Base-by-base conservation (phyloP, 30 jellyfish, hydroid and myxozoan species). In the Sanderia malayensis region DNA sequence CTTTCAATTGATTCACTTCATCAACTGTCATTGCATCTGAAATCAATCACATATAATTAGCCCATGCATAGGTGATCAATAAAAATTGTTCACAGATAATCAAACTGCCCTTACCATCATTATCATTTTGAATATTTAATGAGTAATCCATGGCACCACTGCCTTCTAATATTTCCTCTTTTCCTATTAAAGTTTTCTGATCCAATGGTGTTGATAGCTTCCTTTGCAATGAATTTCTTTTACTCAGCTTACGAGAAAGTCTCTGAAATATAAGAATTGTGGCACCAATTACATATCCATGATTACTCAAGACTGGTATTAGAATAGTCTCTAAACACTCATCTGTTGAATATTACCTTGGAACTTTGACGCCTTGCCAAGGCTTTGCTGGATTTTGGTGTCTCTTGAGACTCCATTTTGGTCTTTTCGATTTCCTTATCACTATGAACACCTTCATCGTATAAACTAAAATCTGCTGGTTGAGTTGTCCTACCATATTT, bases 1-100 rank as follows among this genome's bases (percentile, higher is more conserved):
- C 77, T 23, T 61, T 94, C 47, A 90, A 46, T 37, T 83, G 88
- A 46, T 71, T 74, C 23, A 81, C 81, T 19, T 83, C 95, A 10
- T 53, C 82, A 19, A 68, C 20, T 0, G 90, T 58, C 21, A 79
- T 79, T 31, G 46, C 30, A 25, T 79, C 90, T 79, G 18, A 18
- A 49, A 49, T 49, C 2, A 49, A 49, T 37, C 6, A 37, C 52
- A 37, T 37, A 6, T n/a, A n/a, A n/a, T n/a, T n/a, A n/a, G n/a
- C n/a, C n/a, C n/a, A n/a, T n/a, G n/a, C n/a, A n/a, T n/a, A n/a
- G n/a, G n/a, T n/a, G n/a, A n/a, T n/a, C n/a, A n/a, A n/a, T n/a
- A n/a, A n/a, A n/a, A n/a, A n/a, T n/a, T n/a, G n/a, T n/a, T n/a
- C n/a, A n/a, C n/a, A n/a, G n/a, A n/a, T n/a, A n/a, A n/a, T n/a